These are phyloP conservation scores for Myrmecophaga tridactyla DNA, from an alignment of 2,113 vertebrate genomes.

Conservation along the genomic window DNA sequence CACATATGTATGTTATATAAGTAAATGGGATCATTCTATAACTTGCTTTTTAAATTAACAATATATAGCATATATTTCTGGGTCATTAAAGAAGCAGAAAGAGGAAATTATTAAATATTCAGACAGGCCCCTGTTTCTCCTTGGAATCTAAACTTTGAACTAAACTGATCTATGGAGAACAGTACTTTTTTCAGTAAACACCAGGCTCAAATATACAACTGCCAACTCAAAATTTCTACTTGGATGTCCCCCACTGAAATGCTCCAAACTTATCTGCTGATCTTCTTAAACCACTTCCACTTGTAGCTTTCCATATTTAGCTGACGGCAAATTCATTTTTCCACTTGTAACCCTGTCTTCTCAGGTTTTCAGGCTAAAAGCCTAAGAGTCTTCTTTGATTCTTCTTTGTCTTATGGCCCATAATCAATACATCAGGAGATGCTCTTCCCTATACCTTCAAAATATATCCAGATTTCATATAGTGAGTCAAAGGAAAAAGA, in stretches of 20 bases:
- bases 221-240: neutral
- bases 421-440: constrained; percentile 25
- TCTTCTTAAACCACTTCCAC: neutral
- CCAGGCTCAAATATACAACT: constrained; percentile 23
- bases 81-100: neutral
- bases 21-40: neutral
- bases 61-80: neutral
- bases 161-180: neutral
- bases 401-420: constrained; percentile 18
- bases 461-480: neutral
- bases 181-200: neutral
- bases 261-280: neutral
- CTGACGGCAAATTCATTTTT: neutral
- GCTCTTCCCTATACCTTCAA: constrained; percentile 10
- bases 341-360: neutral
- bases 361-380: neutral
- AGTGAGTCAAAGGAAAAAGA: constrained; percentile 27
- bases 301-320: neutral
- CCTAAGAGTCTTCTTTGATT: too few species aligned
- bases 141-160: neutral
- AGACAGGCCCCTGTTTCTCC: constrained; percentile 1
- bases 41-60: constrained; percentile 26
- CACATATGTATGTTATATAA: neutral
- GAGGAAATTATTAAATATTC: neutral
- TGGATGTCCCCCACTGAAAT: constrained; percentile 19